Evolutionary conservation across 2,888 invertebrate genomes (phyloP).

Genomic region (Atethmia centrago): DNA sequence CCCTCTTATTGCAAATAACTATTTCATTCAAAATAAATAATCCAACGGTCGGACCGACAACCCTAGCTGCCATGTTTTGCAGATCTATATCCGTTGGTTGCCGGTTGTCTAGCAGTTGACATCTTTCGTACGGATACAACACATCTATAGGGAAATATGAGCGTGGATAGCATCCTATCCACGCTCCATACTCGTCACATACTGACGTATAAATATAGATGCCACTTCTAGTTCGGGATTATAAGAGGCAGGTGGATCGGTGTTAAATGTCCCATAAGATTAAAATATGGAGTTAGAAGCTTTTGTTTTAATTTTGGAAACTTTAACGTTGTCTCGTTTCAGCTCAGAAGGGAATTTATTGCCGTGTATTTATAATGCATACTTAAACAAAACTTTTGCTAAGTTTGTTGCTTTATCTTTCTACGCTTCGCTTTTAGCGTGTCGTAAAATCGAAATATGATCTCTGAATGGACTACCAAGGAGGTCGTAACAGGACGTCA

Average conservation of each 20-base stretch:
- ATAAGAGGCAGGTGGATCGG: conserved; percentile 38
- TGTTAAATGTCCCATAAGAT: conserved; percentile 31
- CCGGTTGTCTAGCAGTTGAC: conserved; percentile 68
- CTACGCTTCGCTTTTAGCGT: neutral
- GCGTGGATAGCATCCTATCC: conserved; percentile 28
- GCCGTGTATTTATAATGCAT: neutral
- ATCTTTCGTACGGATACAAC: conserved; percentile 65
- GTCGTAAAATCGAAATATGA: neutral
- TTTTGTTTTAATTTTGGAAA: conserved; percentile 18
- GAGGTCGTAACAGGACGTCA: neutral
- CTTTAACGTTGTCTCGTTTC: neutral
- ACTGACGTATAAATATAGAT: conserved; percentile 45
- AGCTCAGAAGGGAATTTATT: conserved; percentile 17
- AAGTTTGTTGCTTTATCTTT: neutral
- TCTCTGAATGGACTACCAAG: neutral
- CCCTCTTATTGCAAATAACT: neutral
- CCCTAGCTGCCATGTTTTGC: conserved; percentile 60
- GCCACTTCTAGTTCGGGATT: conserved; percentile 32
- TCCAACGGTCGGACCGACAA: conserved; percentile 31
- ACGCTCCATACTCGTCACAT: no score
- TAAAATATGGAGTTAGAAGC: conserved; percentile 15
- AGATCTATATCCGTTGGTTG: conserved; percentile 74
- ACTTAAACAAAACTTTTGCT: neutral
- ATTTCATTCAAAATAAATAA: neutral
- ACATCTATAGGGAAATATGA: conserved; percentile 64